phyloP scores from a whole-genome alignment of 2,797 vertebrate genomes.

The Holocentrus rufus region DNA sequence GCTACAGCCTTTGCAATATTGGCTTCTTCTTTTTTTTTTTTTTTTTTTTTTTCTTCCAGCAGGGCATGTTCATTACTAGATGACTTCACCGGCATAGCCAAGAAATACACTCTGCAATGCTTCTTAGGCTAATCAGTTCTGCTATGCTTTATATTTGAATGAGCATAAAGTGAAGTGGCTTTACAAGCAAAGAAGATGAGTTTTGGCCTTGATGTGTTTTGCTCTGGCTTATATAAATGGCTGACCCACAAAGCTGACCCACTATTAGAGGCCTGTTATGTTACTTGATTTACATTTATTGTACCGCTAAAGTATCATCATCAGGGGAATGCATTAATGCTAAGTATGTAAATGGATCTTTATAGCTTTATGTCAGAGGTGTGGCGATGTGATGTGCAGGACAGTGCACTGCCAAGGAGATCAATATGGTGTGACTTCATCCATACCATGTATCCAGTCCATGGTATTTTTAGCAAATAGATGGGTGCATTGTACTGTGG shows the following conservation, averaged over 20 bases:
- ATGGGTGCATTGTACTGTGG: neutral
- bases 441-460: neutral
- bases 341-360: conserved; percentile 43
- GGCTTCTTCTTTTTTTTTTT: conserved; percentile 30
- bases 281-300: conserved; percentile 49
- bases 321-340: conserved; percentile 22
- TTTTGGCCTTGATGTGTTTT: conserved; percentile 49
- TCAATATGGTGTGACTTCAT: conserved; percentile 8
- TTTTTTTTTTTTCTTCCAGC: conserved; percentile 34
- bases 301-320: conserved; percentile 47
- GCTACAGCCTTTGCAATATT: conserved; percentile 28
- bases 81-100: conserved; percentile 38
- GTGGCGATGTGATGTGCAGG: neutral
- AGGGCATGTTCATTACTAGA: conserved; percentile 34
- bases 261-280: conserved; percentile 36
- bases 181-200: conserved; percentile 46
- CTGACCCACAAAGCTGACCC: conserved; percentile 54
- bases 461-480: neutral
- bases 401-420: neutral
- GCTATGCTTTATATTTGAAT: conserved; percentile 55
- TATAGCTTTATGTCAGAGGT: conserved; percentile 15
- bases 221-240: conserved; percentile 42
- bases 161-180: conserved; percentile 39
- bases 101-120: conserved; percentile 38
- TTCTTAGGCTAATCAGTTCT: conserved; percentile 53